A percentile compares a stretch with the other conserved stretches of the same genome.
phyloP scores from a whole-genome alignment of 2,888 invertebrate species.

The Clivina fossor region DNA sequence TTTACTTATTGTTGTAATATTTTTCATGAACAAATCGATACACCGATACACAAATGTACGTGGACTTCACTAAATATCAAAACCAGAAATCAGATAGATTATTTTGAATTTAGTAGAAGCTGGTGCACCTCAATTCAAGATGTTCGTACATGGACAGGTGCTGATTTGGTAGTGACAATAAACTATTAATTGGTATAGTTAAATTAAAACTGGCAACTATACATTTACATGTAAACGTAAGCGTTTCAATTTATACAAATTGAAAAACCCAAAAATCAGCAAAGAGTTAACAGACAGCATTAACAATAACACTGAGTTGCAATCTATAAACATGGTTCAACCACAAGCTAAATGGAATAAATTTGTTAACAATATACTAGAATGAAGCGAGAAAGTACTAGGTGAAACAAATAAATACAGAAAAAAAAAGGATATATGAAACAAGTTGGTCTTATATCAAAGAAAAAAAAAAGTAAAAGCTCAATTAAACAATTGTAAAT shows the following conservation, averaged over 20 bases:
- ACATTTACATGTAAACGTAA: not conserved
- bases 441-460: not conserved
- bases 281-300: no score
- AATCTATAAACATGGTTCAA: no score
- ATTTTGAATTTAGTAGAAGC: slow-evolving; percentile 27
- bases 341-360: no score
- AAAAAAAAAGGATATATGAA: not conserved
- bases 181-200: slow-evolving; percentile 19
- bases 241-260: not conserved
- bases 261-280: not conserved
- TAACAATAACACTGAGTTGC: no score
- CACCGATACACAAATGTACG: slow-evolving; percentile 32
- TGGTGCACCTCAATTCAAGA: slow-evolving; percentile 31
- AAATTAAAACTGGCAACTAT: slow-evolving; percentile 18
- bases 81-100: slow-evolving; percentile 34
- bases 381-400: slow-evolving; percentile 4
- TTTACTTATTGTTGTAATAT: not conserved
- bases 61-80: slow-evolving; percentile 33
- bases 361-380: not conserved
- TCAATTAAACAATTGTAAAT: not conserved
- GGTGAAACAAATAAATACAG: slow-evolving; percentile 7
- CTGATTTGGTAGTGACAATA: slow-evolving; percentile 27
- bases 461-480: slow-evolving; percentile 11
- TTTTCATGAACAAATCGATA: slow-evolving; percentile 5
- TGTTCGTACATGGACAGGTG: slow-evolving; percentile 20